phyloP scores from a whole-genome alignment of 2,888 invertebrate genomes.

The Apeira syringaria region DNA sequence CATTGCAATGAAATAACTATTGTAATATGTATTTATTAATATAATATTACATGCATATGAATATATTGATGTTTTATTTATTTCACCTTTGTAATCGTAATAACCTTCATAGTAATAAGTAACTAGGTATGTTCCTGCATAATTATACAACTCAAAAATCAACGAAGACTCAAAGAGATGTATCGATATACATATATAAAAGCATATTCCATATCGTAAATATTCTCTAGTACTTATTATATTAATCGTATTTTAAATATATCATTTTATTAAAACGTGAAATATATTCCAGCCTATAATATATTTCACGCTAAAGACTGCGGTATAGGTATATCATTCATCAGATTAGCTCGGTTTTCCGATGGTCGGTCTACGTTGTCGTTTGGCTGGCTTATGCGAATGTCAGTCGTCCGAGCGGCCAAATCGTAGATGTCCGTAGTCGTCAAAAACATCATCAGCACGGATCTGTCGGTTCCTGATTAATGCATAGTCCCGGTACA shows the following conservation, averaged over 20 bases:
- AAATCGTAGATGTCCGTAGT: slow-evolving; percentile 90
- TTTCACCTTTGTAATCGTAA: no score
- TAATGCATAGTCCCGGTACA: slow-evolving; percentile 85
- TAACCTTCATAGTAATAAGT: no score
- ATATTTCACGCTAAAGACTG: slow-evolving; percentile 43
- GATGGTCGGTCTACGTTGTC: slow-evolving; percentile 31
- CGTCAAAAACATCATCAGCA: slow-evolving; percentile 87
- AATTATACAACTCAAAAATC: no score
- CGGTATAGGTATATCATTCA: neutral
- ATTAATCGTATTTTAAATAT: no score
- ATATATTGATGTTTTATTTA: slow-evolving; percentile 45
- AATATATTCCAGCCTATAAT: slow-evolving; percentile 66
- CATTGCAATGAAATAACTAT: slow-evolving; percentile 64
- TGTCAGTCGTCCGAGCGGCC: slow-evolving; percentile 84
- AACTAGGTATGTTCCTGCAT: no score
- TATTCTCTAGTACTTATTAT: no score
- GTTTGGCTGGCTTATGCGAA: slow-evolving; percentile 31
- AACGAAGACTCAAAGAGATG: no score
- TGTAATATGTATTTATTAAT: slow-evolving; percentile 81
- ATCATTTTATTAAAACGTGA: slow-evolving; percentile 30
- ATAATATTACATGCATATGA: slow-evolving; percentile 73
- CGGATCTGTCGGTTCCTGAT: slow-evolving; percentile 58
- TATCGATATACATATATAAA: no score
- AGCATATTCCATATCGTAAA: no score
- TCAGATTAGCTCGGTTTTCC: slow-evolving; percentile 31